Evolutionary conservation across 2,113 vertebrate species (phyloP).

Genomic region (Tachycineta bicolor): DNA sequence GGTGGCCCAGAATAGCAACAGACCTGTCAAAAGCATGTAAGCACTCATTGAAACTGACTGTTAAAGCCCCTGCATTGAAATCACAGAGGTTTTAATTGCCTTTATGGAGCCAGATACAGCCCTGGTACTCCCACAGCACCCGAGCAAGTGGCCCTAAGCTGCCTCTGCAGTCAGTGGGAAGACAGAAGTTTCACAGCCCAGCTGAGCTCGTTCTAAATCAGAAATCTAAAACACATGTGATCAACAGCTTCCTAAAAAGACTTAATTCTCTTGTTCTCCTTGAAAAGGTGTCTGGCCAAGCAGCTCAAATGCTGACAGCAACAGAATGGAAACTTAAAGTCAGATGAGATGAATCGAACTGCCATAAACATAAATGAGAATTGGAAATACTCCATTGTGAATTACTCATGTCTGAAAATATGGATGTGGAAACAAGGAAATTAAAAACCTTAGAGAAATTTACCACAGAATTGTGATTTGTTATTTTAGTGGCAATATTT

Average conservation of each 20-base stretch:
- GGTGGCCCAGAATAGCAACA: not conserved
- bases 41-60: not conserved
- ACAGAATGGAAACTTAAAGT: not conserved
- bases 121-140: not conserved
- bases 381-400: not conserved
- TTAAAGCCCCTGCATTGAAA: not conserved
- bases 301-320: not conserved
- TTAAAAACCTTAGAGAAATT: not conserved
- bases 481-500: not conserved
- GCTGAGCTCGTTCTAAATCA: not conserved
- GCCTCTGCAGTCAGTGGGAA: not conserved
- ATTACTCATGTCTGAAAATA: not conserved
- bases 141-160: not conserved
- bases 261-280: not conserved
- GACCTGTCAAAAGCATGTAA: not conserved
- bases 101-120: not conserved
- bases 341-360: not conserved
- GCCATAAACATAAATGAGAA: not conserved
- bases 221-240: not conserved
- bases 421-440: not conserved
- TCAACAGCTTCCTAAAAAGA: not conserved
- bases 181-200: fast-evolving
- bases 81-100: not conserved
- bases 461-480: not conserved
- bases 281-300: not conserved